Conservation (phyloP, 2,797 vertebrate genomes). For the Perdix hodgsoniae region DNA sequence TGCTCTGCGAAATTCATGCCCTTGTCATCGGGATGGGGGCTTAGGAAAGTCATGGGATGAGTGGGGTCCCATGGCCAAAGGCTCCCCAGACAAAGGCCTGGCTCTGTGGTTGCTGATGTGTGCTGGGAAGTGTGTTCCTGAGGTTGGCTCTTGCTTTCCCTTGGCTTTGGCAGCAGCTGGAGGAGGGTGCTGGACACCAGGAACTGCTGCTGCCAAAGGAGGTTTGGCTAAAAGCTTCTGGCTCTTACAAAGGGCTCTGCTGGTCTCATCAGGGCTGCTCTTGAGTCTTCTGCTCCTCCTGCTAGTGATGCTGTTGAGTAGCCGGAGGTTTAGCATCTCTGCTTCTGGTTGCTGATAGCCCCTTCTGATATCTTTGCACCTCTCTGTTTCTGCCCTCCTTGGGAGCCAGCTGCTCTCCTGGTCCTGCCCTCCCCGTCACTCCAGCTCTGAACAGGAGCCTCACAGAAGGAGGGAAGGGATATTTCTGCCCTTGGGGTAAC, state of each 20-base stretch:
- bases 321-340: neutral
- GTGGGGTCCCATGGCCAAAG: neutral
- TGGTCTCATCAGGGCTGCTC: neutral
- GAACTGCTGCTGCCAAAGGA: neutral
- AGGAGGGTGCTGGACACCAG: neutral
- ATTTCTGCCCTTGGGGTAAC: neutral
- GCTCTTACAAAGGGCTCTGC: neutral
- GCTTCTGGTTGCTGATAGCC: neutral
- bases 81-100: neutral
- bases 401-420: fast-evolving
- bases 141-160: neutral
- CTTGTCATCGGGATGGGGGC: fast-evolving
- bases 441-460: fast-evolving
- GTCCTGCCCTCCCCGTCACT: neutral
- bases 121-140: neutral
- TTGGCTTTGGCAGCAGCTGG: neutral
- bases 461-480: neutral
- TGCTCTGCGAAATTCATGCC: neutral
- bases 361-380: neutral
- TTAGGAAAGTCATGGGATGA: neutral
- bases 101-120: neutral
- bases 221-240: neutral
- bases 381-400: neutral
- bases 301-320: neutral
- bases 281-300: fast-evolving